phyloP scores from a whole-genome alignment of 2,888 invertebrate species.

The Terebella lapidaria region DNA sequence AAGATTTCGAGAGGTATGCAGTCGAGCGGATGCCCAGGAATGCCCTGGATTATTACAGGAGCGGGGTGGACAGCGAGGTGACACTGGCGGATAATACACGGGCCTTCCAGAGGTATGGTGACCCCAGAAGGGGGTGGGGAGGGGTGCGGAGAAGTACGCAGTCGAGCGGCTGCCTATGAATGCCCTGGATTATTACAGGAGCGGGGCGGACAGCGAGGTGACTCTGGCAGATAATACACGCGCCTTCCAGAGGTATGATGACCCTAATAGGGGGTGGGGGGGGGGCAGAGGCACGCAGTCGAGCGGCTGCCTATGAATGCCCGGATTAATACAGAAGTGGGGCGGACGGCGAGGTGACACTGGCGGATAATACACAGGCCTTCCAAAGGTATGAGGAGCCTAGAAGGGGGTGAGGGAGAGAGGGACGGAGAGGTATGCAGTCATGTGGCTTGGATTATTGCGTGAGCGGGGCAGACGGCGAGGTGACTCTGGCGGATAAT shows the following conservation, averaged over 20 bases:
- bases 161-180: constrained; percentile 21
- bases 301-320: constrained; percentile 24
- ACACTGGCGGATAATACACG: constrained; percentile 68
- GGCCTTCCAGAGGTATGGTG: constrained; percentile 77
- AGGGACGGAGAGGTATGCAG: too few relatives aligned
- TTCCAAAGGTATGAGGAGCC: constrained; percentile 80
- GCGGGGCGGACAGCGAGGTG: constrained; percentile 77
- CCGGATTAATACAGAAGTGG: constrained; percentile 80
- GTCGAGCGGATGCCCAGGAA: constrained; percentile 21
- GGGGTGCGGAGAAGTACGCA: constrained; percentile 36
- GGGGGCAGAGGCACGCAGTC: too few relatives aligned
- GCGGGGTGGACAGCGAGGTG: constrained; percentile 77
- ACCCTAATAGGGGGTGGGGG: too few relatives aligned
- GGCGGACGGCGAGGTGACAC: constrained; percentile 73
- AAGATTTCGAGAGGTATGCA: constrained; percentile 38
- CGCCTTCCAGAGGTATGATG: constrained; percentile 77
- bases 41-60: constrained; percentile 71
- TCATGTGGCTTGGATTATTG: too few relatives aligned
- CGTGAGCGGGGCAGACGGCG: too few relatives aligned
- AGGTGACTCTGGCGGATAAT: too few relatives aligned
- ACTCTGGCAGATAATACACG: constrained; percentile 68
- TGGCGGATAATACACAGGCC: constrained; percentile 69
- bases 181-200: constrained; percentile 71
- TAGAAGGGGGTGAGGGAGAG: too few relatives aligned
- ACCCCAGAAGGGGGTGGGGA: too few relatives aligned